Base-by-base conservation (phyloP, 2,113 vertebrate species). In the Aptenodytes patagonicus region DNA sequence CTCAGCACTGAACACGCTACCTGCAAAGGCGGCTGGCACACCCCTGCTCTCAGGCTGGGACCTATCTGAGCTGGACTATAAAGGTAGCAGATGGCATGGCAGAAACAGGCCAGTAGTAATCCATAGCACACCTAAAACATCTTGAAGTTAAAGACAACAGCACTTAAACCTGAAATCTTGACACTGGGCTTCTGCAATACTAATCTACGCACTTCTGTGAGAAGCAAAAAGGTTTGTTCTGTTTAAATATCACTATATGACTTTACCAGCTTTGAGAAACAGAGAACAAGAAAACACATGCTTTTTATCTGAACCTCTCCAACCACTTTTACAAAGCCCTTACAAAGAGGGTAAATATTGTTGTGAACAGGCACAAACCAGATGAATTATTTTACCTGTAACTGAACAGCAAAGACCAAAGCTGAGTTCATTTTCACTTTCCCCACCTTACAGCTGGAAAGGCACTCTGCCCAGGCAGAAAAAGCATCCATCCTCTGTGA, bases 41-140 rank as follows among this genome's bases (percentile, higher is more conserved):
- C 22, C 54, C 70, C 62, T 55, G 57, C 64, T 73, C 62, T 34
- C 80, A 47, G 78, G 72, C 86, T 92, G 90, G 76, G 90, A 93
- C 72, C 28, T 86, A 26, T 14, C 66, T 28, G 71, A 91, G 76
- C 94, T 71, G 88, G 36, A 19, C 80, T 24, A 4, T 7, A 57
- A 77, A 88, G 88, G 92, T 40, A 94, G 78, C 94, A 97, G 95
- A 92, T 86, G 93, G 79, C 57, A 71, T 3, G 21, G 72, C 65
- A 46, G 84, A 52, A 70, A 42, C 68, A 36, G 69, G 26, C 65
- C 4, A 5, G 22, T 1, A 88, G 65, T 46, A 61, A 49, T 2
- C 22, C 72, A 49, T 3, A 81, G 60, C 70, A 65, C 54, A 79
- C 55, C 68, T 65, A 11, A 61, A 80, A 26, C 38, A 70, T 7